Base-by-base conservation (phyloP, 2,113 vertebrate species). In the Oreochromis tanganicae region DNA sequence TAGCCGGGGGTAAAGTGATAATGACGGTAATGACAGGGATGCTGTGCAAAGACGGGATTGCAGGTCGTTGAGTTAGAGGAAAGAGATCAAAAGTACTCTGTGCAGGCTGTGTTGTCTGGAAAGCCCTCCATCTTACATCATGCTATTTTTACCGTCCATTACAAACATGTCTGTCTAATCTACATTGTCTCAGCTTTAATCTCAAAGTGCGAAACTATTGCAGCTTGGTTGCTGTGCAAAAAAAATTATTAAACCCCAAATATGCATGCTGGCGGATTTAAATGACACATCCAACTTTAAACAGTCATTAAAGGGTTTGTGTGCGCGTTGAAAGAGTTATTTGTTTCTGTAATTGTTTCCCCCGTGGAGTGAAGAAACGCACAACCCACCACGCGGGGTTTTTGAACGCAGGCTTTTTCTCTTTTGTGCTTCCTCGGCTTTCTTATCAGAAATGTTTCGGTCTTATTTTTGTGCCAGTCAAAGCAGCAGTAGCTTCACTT, bases 1-100 rank as follows among this genome's bases (percentile, higher is more conserved):
- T 82, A 80, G 90, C 91, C 12, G 4, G 63, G 82, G 79, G 88
- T 85, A 78, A 91, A 88, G 81, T 90, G 75, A 38, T 90, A 87
- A 93, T 88, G 61, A 88, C 43, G 29, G 46, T 82, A 86, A 90
- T 82, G 83, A 86, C 83, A 79, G 71, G 32, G 86, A 68, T 68
- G 88, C 83, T 86, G 88, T 71, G 79, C 48, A 52, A 38, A 68
- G 46, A 87, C 19, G 21, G 81, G 61, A 85, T 89, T 87, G 66
- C 87, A 80, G 73, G 78, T 85, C 3, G 80, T 86, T 89, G 84
- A 88, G 84, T 87, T 83, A 81, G 63, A 89, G 52, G 17, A 56
- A 34, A 68, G 11, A 66, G 68, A 87, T 89, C 90, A 82, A 63
- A 82, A 91, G 66, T 86, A 32, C 61, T 83, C 19, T 50, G 19